Percentiles rank a stretch among this genome's conserved stretches.
phyloP scores from a whole-genome alignment of 2,113 vertebrate species.

The Panthera tigris region DNA sequence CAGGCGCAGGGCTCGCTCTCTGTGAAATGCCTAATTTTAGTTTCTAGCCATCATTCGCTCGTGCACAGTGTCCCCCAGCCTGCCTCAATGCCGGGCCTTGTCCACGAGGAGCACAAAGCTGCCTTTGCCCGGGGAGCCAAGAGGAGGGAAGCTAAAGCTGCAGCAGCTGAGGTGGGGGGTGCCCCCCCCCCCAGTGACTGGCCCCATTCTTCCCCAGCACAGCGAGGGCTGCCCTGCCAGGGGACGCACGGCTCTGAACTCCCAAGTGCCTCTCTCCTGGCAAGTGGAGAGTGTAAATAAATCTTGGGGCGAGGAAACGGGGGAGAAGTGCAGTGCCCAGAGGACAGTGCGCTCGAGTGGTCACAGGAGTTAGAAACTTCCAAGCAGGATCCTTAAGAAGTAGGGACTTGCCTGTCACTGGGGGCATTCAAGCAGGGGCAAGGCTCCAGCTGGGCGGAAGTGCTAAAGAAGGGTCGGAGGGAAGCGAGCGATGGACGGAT shows the following conservation, averaged over 20 bases:
- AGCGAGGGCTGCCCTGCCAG: neutral
- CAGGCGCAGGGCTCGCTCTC: neutral
- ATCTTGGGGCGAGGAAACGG: neutral
- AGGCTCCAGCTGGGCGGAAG: neutral
- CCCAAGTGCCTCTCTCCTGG: neutral
- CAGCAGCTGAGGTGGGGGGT: conserved; percentile 46
- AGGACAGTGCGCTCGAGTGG: neutral
- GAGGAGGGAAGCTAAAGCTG: neutral
- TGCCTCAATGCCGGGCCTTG: conserved; percentile 62
- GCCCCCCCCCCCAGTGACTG: neutral
- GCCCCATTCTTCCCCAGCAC: conserved; percentile 30
- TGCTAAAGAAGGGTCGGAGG: neutral
- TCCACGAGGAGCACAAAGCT: conserved; percentile 54
- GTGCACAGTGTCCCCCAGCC: neutral
- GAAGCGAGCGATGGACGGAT: rapidly evolving
- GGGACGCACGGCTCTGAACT: neutral
- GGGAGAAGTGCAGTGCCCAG: neutral
- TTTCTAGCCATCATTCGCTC: neutral
- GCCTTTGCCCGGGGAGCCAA: conserved; percentile 58
- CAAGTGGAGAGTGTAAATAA: neutral
- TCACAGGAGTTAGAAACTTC: neutral
- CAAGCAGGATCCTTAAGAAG: neutral
- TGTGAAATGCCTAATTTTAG: neutral
- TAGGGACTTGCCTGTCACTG: neutral
- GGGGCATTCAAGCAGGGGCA: neutral